Percentiles rank a stretch among this genome's conserved stretches.
Conservation (phyloP, 2,888 invertebrate species). For the Cephus nigrinus region DNA sequence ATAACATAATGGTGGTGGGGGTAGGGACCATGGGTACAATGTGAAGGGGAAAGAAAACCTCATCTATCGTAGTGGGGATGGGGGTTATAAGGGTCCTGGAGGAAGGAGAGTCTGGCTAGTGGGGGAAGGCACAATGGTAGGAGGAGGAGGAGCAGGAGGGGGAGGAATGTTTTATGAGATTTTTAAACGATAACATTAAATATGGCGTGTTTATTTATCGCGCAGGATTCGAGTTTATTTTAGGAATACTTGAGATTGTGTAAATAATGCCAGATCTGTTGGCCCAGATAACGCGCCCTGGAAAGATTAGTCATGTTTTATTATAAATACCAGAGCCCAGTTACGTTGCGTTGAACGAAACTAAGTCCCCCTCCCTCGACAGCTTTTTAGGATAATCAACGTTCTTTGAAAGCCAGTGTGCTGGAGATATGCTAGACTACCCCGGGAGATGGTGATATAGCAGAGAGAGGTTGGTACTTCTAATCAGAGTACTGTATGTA, state of each 20-base stretch:
- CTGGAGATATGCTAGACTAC: neutral
- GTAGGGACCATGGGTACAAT: slow-evolving; percentile 2
- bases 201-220: slow-evolving; percentile 35
- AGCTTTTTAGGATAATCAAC: neutral
- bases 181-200: slow-evolving; percentile 39
- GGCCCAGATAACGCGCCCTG: slow-evolving; percentile 48
- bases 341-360: neutral
- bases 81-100: slow-evolving; percentile 4
- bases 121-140: slow-evolving; percentile 1
- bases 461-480: neutral
- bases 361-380: neutral
- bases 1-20: slow-evolving; percentile 21
- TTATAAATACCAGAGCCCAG: slow-evolving; percentile 36
- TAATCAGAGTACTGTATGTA: neutral
- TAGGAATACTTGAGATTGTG: slow-evolving; percentile 36
- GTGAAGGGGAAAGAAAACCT: slow-evolving; percentile 22
- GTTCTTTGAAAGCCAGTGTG: neutral
- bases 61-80: slow-evolving; percentile 12
- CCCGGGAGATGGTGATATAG: neutral
- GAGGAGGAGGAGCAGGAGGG: neutral
- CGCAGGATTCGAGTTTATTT: slow-evolving; percentile 30
- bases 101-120: neutral
- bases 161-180: slow-evolving; percentile 33
- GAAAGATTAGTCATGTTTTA: slow-evolving; percentile 47
- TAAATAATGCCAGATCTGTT: slow-evolving; percentile 45